A percentile compares a stretch with the other conserved stretches of the same genome.
Conservation (phyloP, 2,888 invertebrate species). For the Melolontha melolontha region DNA sequence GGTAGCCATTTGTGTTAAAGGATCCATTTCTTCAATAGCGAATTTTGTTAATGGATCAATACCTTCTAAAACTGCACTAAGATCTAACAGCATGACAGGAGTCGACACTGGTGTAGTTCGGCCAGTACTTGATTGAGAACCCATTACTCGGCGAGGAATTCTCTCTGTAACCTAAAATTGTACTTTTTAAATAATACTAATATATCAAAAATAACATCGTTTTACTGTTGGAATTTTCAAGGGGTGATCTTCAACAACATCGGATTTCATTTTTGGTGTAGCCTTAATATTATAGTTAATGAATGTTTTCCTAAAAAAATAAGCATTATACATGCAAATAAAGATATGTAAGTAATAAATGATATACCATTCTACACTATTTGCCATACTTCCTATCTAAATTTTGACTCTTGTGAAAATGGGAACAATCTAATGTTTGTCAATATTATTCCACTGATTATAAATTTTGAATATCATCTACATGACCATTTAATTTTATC, state of each 20-base stretch:
- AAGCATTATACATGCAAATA: constrained; percentile 4
- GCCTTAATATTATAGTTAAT: constrained; percentile 44
- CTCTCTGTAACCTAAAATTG: constrained; percentile 68
- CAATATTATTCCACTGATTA: no score
- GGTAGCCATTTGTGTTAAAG: constrained; percentile 73
- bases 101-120: constrained; percentile 67
- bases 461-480: no score
- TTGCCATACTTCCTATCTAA: constrained; percentile 46
- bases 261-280: constrained; percentile 22
- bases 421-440: no score
- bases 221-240: constrained; percentile 67
- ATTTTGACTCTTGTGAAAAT: background rate
- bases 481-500: no score
- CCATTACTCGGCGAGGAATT: constrained; percentile 66
- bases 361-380: constrained; percentile 51
- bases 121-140: constrained; percentile 67
- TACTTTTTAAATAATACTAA: background rate
- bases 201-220: background rate
- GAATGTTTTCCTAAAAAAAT: constrained; percentile 53
- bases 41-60: constrained; percentile 81
- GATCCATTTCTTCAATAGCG: constrained; percentile 74
- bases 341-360: constrained; percentile 20
- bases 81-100: constrained; percentile 65
- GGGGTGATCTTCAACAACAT: constrained; percentile 68
- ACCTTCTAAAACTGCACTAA: constrained; percentile 74